Percentiles rank a stretch among this genome's conserved stretches.
These are phyloP conservation scores for Antheraea yamamai DNA, from an alignment of 2,888 invertebrate species.

Conservation along the genomic window DNA sequence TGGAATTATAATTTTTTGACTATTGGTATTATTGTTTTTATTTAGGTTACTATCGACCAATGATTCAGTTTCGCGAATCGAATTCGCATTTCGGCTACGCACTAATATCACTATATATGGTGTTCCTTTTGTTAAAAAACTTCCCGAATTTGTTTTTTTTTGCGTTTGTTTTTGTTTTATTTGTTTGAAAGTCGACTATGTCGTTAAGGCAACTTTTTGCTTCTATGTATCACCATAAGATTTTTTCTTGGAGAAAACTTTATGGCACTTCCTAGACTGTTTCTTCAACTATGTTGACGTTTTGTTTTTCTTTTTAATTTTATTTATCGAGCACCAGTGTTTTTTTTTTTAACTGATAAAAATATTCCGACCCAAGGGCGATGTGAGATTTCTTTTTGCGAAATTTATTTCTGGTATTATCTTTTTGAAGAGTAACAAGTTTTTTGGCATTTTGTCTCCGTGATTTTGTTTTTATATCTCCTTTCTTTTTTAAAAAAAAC, in stretches of 20 bases:
- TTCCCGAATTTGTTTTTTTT: slow-evolving; percentile 27
- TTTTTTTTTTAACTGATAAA: slow-evolving; percentile 65
- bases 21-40: slow-evolving; percentile 30
- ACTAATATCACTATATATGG: slow-evolving; percentile 66
- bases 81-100: slow-evolving; percentile 69
- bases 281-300: slow-evolving; percentile 69
- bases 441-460: slow-evolving; percentile 81
- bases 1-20: slow-evolving; percentile 30
- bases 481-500: slow-evolving; percentile 63
- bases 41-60: slow-evolving; percentile 67
- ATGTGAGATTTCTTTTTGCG: slow-evolving; percentile 75
- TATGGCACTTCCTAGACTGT: slow-evolving; percentile 64
- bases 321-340: slow-evolving; percentile 24
- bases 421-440: slow-evolving; percentile 76
- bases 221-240: slow-evolving; percentile 55
- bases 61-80: slow-evolving; percentile 61
- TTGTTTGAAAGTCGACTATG: slow-evolving; percentile 59
- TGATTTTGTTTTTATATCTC: slow-evolving; percentile 56
- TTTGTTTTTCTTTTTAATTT: slow-evolving; percentile 27
- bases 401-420: slow-evolving; percentile 77
- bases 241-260: slow-evolving; percentile 60
- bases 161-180: slow-evolving; percentile 39
- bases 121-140: slow-evolving; percentile 34
- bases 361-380: slow-evolving; percentile 70
- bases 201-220: slow-evolving; percentile 73